Percentiles rank a stretch among this genome's conserved stretches.
These are phyloP conservation scores for Calephelis perditalis DNA, from an alignment of 2,888 invertebrate species.

Conservation along the genomic window DNA sequence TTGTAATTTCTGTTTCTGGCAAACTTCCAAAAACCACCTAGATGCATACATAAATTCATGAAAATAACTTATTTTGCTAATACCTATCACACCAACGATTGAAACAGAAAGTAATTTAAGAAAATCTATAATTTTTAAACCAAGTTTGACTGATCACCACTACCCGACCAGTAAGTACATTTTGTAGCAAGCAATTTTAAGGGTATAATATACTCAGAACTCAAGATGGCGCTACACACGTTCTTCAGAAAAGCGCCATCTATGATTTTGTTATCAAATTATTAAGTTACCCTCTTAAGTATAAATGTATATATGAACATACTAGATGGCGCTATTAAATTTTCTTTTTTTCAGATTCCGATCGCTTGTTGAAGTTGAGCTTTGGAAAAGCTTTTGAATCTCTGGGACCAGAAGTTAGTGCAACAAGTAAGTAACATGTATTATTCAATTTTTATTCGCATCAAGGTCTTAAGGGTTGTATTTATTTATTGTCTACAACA, in stretches of 20 bases:
- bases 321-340: slow-evolving; percentile 40
- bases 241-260: slow-evolving; percentile 32
- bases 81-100: too few relatives aligned
- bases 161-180: too few relatives aligned
- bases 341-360: slow-evolving; percentile 61
- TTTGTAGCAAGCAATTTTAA: too few relatives aligned
- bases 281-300: neutral
- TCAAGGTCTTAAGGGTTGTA: too few relatives aligned
- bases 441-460: too few relatives aligned
- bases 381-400: slow-evolving; percentile 77
- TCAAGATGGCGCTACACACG: neutral
- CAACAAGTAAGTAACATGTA: slow-evolving; percentile 81
- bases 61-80: too few relatives aligned
- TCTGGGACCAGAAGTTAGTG: slow-evolving; percentile 85
- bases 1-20: slow-evolving; percentile 4
- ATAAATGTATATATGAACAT: neutral
- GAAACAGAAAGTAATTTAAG: too few relatives aligned
- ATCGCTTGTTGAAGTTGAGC: slow-evolving; percentile 68
- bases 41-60: neutral
- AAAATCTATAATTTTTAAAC: too few relatives aligned
- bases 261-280: slow-evolving; percentile 17
- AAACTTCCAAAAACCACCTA: neutral
- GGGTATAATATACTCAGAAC: too few relatives aligned
- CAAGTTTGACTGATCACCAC: too few relatives aligned
- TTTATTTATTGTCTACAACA: too few relatives aligned